A percentile compares a stretch with the other conserved stretches of the same genome.
These are phyloP conservation scores for Drosophila lowei DNA, from an alignment of 1,140 invertebrate species.

Conservation along the genomic window DNA sequence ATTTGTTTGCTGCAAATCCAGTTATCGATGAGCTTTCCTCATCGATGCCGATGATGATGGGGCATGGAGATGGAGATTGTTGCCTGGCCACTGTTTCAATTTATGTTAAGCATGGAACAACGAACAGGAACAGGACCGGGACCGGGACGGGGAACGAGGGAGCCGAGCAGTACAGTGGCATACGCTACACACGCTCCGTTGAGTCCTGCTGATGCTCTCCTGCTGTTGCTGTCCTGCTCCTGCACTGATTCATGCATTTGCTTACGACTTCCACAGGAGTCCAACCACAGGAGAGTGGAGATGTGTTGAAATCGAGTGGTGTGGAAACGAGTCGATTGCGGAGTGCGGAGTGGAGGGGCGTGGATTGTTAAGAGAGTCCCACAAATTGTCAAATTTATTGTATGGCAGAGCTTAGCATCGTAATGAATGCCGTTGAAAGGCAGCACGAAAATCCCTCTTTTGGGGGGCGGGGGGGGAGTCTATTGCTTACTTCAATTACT, in stretches of 20 bases:
- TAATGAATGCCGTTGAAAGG: slow-evolving; percentile 7
- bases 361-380: slow-evolving; percentile 20
- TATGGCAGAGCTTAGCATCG: slow-evolving; percentile 36
- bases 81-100: slow-evolving; percentile 67
- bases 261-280: slow-evolving; percentile 14
- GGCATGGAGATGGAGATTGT: slow-evolving; percentile 24
- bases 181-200: slow-evolving; percentile 3
- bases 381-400: slow-evolving; percentile 63
- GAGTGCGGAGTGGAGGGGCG: too few species aligned
- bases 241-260: slow-evolving; percentile 61
- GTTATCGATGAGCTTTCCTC: slow-evolving; percentile 66
- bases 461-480: not conserved
- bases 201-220: slow-evolving; percentile 18
- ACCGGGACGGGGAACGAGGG: not conserved
- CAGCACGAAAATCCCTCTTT: too few species aligned
- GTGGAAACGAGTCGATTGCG: too few species aligned
- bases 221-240: slow-evolving; percentile 23
- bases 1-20: slow-evolving; percentile 78
- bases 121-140: not conserved
- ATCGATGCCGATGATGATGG: slow-evolving; percentile 17
- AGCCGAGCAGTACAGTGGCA: slow-evolving; percentile 1
- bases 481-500: slow-evolving; percentile 13
- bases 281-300: too few species aligned
- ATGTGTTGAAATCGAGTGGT: too few species aligned
- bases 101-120: slow-evolving; percentile 64